Evolutionary conservation across 2,797 vertebrate species (phyloP).

Genomic region (Pipistrellus nathusii): DNA sequence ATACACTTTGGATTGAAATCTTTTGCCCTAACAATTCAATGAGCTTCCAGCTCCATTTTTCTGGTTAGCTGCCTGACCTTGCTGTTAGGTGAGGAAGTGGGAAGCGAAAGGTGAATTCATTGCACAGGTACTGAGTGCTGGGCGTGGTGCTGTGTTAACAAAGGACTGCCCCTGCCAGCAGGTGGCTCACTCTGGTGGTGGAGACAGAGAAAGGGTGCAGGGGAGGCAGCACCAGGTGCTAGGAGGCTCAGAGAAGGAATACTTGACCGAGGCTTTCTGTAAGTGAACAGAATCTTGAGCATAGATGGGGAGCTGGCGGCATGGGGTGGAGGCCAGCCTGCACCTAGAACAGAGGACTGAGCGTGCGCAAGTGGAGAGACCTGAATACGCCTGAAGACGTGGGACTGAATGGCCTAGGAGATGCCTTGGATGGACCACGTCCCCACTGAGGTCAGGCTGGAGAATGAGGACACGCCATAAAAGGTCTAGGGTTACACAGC

Average conservation of each 20-base stretch:
- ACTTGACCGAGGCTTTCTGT: not conserved
- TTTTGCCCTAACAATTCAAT: not conserved
- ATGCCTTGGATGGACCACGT: not conserved
- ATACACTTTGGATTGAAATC: not conserved
- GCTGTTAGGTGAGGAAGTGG: not conserved
- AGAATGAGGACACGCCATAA: not conserved
- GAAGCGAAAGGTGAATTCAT: not conserved
- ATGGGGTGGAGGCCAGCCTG: rapidly evolving
- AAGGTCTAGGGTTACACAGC: not conserved
- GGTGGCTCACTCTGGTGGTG: not conserved
- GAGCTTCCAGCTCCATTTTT: not conserved
- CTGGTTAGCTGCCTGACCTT: not conserved
- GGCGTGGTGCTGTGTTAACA: not conserved
- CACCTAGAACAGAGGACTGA: not conserved
- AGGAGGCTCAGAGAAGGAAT: not conserved
- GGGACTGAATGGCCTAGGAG: not conserved
- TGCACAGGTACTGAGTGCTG: not conserved
- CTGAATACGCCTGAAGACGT: not conserved
- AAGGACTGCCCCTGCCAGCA: not conserved
- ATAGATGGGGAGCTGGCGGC: not conserved
- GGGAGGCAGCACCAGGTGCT: not conserved
- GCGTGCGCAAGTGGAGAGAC: not conserved
- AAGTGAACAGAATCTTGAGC: not conserved
- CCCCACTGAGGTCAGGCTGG: not conserved
- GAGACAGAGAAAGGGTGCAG: not conserved